Evolutionary conservation across 2,888 invertebrate genomes (phyloP).

Genomic region (Callinectes sapidus): DNA sequence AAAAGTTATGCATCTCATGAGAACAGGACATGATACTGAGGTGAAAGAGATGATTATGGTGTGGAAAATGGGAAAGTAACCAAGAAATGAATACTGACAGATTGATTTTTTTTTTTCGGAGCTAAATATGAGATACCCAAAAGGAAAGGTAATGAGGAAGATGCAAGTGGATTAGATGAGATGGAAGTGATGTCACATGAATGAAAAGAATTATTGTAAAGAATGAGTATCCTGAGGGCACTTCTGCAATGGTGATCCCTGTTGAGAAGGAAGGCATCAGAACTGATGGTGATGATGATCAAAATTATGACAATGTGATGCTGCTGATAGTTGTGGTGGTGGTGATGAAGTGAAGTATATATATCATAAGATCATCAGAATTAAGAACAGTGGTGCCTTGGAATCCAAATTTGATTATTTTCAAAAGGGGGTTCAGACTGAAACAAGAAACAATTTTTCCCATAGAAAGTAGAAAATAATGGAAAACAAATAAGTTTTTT

Average conservation of each 20-base stretch:
- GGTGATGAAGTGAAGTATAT: neutral
- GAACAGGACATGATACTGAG: neutral
- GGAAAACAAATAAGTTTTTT: neutral
- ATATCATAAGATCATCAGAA: neutral
- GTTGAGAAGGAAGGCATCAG: neutral
- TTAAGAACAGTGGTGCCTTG: neutral
- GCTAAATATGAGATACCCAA: neutral
- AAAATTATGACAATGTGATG: neutral
- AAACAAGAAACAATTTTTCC: too few species aligned
- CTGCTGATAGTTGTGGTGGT: neutral
- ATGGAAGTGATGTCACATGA: neutral
- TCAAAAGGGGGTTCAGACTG: too few species aligned
- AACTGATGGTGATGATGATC: neutral
- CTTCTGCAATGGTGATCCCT: neutral
- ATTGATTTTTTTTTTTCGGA: neutral
- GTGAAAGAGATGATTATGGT: neutral
- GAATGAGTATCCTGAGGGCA: neutral
- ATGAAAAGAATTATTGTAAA: neutral
- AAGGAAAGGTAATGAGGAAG: neutral
- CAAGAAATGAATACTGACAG: neutral
- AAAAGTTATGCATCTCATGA: neutral
- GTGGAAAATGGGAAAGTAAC: too few species aligned
- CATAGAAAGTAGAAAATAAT: too few species aligned
- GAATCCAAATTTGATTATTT: too few species aligned
- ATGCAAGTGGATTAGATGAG: neutral